Base-by-base conservation (phyloP, 1,140 invertebrate species). In the Scaptomyza montana region DNA sequence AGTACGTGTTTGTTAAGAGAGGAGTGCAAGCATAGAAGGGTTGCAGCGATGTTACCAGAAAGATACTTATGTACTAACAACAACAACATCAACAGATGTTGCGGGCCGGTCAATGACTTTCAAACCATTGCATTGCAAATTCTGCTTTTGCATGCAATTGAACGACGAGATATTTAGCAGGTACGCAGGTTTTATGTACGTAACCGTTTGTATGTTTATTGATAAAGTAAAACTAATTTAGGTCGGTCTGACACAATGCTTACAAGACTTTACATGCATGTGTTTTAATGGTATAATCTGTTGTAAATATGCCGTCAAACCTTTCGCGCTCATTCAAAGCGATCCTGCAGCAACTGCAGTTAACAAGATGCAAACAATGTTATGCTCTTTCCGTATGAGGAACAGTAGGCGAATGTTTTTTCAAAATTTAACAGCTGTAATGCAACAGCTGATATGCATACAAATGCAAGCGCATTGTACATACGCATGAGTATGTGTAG, bases 171-270 rank as follows among this genome's bases (percentile, higher is more conserved):
- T 68, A 73, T 68, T 73, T 54, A 68, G 39, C 21, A n/a, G 55
- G 21, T 43, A 65, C 51, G 36, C 67, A 55, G 54, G 4, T 59
- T 28, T 45, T 30, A 60, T 67, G 6, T 36, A 50, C 46, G 30
- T 67, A 43, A 39, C 61, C 61, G 64, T 73, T 61, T 61, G 56
- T 61, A 61, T 68, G 64, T 41, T 73, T 73, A 73, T 86, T 77
- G 81, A 86, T 85, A 86, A 86, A 65, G 74, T 86, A 74, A 86
- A 68, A 33, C 59, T 65, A 81, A 85, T 86, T 85, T 81, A 81
- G 82, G 81, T 85, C 82, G 77, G 60, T 85, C 73, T 80, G 77
- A 80, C 77, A 80, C 77, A 77, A 77, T 78, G 63, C 72, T 50
- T 61, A 61, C 2, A 25, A 25, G 2, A 25, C 0, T 25, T 21